These are phyloP conservation scores for Papilio protenor DNA, from an alignment of 2,888 invertebrate species.

Conservation along the genomic window DNA sequence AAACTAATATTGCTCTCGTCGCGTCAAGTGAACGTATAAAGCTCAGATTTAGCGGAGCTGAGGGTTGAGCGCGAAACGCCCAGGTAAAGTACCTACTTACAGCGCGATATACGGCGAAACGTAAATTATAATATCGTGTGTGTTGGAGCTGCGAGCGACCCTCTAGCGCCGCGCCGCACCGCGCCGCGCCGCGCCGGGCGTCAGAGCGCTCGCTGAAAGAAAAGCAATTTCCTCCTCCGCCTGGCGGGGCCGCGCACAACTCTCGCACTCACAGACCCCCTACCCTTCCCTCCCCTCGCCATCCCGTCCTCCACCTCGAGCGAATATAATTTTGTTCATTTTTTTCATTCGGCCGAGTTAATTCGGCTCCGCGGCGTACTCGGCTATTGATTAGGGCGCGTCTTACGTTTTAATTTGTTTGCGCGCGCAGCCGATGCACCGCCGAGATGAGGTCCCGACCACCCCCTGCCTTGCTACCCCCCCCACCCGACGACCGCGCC, in stretches of 20 bases:
- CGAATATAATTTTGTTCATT: slow-evolving; percentile 85
- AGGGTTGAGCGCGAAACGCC: slow-evolving; percentile 81
- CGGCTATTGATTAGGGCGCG: slow-evolving; percentile 85
- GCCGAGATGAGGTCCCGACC: slow-evolving; percentile 71
- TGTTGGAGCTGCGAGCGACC: slow-evolving; percentile 73
- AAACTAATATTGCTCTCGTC: slow-evolving; percentile 83
- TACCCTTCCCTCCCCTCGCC: neutral
- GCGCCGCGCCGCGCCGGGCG: slow-evolving; percentile 57
- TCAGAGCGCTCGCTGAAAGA: slow-evolving; percentile 83
- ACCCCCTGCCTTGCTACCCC: slow-evolving; percentile 51
- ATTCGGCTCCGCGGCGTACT: slow-evolving; percentile 82
- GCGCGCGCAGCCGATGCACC: slow-evolving; percentile 84
- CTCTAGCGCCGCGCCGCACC: slow-evolving; percentile 74
- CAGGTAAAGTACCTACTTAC: slow-evolving; percentile 84
- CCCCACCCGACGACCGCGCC: slow-evolving; percentile 51
- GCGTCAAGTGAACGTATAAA: slow-evolving; percentile 85
- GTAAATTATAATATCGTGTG: slow-evolving; percentile 85
- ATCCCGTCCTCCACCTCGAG: slow-evolving; percentile 71
- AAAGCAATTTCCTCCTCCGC: slow-evolving; percentile 83
- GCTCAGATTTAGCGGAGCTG: slow-evolving; percentile 83
- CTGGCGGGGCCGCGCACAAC: slow-evolving; percentile 64
- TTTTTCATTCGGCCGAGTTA: slow-evolving; percentile 84
- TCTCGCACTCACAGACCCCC: slow-evolving; percentile 39
- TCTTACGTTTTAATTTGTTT: slow-evolving; percentile 85
- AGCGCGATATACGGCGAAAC: slow-evolving; percentile 83